Percentiles rank a stretch among this genome's conserved stretches.
Evolutionary conservation across 2,888 invertebrate species (phyloP).

Genomic region (Acanthosepion esculentum): DNA sequence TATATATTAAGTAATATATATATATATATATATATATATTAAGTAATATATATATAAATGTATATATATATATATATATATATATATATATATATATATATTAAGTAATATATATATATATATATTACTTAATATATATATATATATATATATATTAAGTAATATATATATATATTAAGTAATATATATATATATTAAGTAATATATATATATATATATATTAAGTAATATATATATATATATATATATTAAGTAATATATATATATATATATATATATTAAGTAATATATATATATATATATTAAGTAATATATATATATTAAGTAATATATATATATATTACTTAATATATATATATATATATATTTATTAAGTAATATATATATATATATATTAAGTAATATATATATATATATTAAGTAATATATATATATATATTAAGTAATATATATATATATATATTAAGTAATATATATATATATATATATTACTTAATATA

Average conservation of each 20-base stretch:
- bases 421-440: neutral
- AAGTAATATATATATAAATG: neutral
- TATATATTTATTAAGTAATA: neutral
- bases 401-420: slow-evolving; percentile 6
- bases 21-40: neutral
- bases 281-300: neutral
- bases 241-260: neutral
- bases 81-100: neutral
- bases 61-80: neutral
- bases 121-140: neutral
- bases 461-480: neutral
- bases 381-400: neutral
- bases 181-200: neutral
- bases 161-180: too few species aligned
- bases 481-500: neutral
- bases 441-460: slow-evolving; percentile 24
- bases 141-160: slow-evolving; percentile 3
- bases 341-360: slow-evolving; percentile 34
- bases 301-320: too few species aligned
- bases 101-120: too few species aligned
- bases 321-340: neutral
- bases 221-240: slow-evolving; percentile 17
- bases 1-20: neutral
- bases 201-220: neutral
- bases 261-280: neutral